phyloP scores from a whole-genome alignment of 2,797 vertebrate species.

The Mastacembelus armatus region DNA sequence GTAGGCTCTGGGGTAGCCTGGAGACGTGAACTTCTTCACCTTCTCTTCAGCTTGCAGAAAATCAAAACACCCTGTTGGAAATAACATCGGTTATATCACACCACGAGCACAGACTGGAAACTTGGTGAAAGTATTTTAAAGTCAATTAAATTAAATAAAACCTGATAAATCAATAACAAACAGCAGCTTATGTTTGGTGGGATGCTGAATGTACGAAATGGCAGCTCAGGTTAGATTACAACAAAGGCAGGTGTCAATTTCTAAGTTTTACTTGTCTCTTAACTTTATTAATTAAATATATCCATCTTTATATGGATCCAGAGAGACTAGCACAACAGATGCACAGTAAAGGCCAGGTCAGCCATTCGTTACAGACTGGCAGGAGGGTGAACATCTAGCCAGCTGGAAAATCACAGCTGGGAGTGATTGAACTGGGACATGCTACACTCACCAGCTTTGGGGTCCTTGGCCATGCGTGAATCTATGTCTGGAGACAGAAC shows the following conservation, averaged over 20 bases:
- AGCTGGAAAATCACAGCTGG: slow-evolving; percentile 80
- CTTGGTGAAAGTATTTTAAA: not conserved
- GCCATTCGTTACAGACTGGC: slow-evolving; percentile 72
- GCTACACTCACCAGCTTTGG: slow-evolving; percentile 81
- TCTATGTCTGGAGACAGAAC: slow-evolving; percentile 79
- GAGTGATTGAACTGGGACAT: slow-evolving; percentile 76
- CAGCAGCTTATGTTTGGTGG: no score
- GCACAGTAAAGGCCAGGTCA: slow-evolving; percentile 48
- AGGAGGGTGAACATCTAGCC: slow-evolving; percentile 73
- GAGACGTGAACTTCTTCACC: slow-evolving; percentile 49
- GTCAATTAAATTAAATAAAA: no score
- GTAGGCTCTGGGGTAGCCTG: slow-evolving; percentile 66
- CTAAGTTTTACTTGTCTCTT: not conserved
- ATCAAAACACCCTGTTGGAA: slow-evolving; percentile 73
- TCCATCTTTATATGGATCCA: slow-evolving; percentile 6
- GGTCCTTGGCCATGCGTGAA: slow-evolving; percentile 81
- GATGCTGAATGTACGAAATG: no score
- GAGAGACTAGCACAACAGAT: slow-evolving; percentile 49
- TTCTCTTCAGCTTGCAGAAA: slow-evolving; percentile 62
- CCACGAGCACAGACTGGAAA: not conserved
- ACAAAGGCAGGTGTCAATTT: no score
- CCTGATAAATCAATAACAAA: no score
- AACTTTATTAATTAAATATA: no score
- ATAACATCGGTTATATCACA: slow-evolving; percentile 27
- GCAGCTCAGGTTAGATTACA: no score